Evolutionary conservation across 2,797 vertebrate species (phyloP).

Genomic region (Cryptoprocta ferox): DNA sequence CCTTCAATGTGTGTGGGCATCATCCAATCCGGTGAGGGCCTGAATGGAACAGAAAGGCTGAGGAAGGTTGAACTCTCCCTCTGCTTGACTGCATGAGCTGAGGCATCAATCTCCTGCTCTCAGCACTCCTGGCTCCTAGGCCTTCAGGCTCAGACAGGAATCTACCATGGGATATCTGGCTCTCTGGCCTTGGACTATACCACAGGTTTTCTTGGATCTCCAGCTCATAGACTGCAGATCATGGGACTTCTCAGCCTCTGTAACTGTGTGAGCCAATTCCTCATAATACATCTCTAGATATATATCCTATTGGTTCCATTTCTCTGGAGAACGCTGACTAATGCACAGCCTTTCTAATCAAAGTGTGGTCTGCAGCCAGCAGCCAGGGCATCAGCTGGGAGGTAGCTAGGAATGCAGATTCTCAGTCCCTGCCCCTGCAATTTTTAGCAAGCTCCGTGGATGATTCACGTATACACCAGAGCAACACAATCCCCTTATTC

Average conservation of each 20-base stretch:
- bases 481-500: neutral
- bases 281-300: neutral
- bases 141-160: neutral
- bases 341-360: neutral
- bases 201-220: neutral
- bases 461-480: neutral
- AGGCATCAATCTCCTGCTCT: neutral
- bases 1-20: neutral
- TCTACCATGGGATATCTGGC: neutral
- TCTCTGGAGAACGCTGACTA: neutral
- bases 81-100: neutral
- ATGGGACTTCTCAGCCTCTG: neutral
- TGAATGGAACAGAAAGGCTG: neutral
- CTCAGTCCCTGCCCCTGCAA: neutral
- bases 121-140: neutral
- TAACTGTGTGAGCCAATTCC: neutral
- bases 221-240: neutral
- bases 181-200: neutral
- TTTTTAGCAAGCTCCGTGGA: neutral
- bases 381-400: neutral
- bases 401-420: neutral
- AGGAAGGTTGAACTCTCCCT: neutral
- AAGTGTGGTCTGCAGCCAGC: neutral
- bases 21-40: neutral
- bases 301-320: neutral